Percentiles rank a stretch among this genome's conserved stretches.
Evolutionary conservation across 2,888 invertebrate species (phyloP).

Genomic region (Agonopterix alstromeriana): DNA sequence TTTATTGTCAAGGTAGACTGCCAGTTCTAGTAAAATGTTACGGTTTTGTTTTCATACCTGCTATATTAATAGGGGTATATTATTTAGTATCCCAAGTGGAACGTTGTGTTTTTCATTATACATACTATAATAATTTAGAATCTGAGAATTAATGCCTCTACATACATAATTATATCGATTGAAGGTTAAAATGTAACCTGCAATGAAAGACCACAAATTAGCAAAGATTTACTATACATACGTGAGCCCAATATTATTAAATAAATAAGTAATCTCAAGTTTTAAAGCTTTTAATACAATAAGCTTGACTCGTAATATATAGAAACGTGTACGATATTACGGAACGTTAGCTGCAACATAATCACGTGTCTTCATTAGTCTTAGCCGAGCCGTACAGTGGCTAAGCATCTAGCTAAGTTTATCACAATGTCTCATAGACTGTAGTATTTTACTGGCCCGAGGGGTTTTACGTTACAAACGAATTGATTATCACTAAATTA

Average conservation of each 20-base stretch:
- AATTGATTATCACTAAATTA: conserved; percentile 63
- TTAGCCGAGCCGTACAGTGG: conserved; percentile 17
- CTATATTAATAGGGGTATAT: no score
- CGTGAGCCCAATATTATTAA: conserved; percentile 43
- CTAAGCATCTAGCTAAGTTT: conserved; percentile 50
- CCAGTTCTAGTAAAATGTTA: conserved; percentile 8
- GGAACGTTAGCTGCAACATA: conserved; percentile 39
- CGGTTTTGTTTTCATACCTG: no score
- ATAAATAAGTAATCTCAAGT: conserved; percentile 73
- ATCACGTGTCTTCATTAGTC: conserved; percentile 25
- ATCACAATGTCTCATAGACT: conserved; percentile 75
- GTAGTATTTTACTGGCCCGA: conserved; percentile 68
- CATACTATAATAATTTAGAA: conserved; percentile 13
- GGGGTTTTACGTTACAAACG: conserved; percentile 52
- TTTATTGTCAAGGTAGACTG: conserved; percentile 59
- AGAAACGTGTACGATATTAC: conserved; percentile 18
- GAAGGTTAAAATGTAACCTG: no score
- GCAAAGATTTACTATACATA: conserved; percentile 9
- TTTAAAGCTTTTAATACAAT: conserved; percentile 68
- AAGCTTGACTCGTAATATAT: conserved; percentile 34
- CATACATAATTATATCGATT: neutral
- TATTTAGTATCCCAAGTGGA: no score
- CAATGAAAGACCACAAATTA: neutral
- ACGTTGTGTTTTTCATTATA: conserved; percentile 10
- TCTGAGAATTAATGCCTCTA: conserved; percentile 8